Percentiles rank a stretch among this genome's conserved stretches.
Evolutionary conservation across 1,140 invertebrate species (phyloP).

Genomic region (Drosophila serrata): DNA sequence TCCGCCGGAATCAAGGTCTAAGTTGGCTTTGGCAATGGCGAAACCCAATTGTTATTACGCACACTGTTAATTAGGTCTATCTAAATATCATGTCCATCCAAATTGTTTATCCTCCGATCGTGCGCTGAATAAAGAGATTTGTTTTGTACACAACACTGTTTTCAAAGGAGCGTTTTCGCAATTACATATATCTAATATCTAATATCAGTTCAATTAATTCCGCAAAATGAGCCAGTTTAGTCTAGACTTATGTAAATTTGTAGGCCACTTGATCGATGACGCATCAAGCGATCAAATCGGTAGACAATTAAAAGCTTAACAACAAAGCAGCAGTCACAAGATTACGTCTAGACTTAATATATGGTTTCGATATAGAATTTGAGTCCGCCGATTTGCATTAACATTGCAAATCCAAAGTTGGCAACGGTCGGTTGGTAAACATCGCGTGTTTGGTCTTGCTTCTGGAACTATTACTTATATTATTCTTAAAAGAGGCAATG

Average conservation of each 20-base stretch:
- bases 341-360: slow-evolving; percentile 40
- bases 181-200: slow-evolving; percentile 1
- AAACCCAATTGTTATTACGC: slow-evolving; percentile 32
- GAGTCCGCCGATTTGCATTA: slow-evolving; percentile 32
- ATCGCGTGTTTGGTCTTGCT: slow-evolving; percentile 31
- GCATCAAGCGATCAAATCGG: slow-evolving; percentile 22
- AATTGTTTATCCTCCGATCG: slow-evolving; percentile 33
- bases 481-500: slow-evolving; percentile 43
- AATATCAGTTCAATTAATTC: slow-evolving; percentile 6
- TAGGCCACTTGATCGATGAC: slow-evolving; percentile 14
- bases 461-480: slow-evolving; percentile 37
- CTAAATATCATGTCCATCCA: slow-evolving; percentile 21
- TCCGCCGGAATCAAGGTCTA: slow-evolving; percentile 75
- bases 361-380: slow-evolving; percentile 11
- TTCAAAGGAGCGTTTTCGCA: not conserved
- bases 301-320: slow-evolving; percentile 28
- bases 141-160: slow-evolving; percentile 30
- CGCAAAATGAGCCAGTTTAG: slow-evolving; percentile 11
- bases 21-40: not conserved
- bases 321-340: slow-evolving; percentile 20
- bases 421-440: slow-evolving; percentile 26
- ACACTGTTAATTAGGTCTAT: slow-evolving; percentile 51
- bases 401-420: slow-evolving; percentile 15
- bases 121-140: slow-evolving; percentile 49
- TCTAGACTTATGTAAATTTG: slow-evolving; percentile 6